Conservation (phyloP, 2,113 vertebrate genomes). For the Macquaria australasica region DNA sequence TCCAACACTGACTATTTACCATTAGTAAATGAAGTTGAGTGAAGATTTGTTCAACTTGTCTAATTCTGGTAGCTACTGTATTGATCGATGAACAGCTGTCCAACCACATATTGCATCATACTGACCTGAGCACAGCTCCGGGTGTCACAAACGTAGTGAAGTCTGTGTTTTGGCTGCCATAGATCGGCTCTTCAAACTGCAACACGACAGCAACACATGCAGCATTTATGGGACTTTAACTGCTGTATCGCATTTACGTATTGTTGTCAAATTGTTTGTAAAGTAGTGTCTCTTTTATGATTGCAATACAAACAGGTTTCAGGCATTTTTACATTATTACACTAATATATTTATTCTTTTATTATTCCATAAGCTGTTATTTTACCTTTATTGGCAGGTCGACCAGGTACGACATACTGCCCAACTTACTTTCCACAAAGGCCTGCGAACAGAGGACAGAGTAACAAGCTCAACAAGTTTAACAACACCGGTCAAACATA, state of each 20-base stretch:
- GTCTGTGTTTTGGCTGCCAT: constrained; percentile 82
- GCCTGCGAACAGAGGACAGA: constrained; percentile 52
- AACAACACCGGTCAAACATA: background rate
- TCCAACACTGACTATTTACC: too few species aligned
- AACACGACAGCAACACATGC: background rate
- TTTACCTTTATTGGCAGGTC: constrained; percentile 82
- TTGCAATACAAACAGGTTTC: background rate
- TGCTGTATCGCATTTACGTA: background rate
- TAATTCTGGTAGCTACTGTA: background rate
- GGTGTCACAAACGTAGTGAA: constrained; percentile 87
- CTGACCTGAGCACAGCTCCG: constrained; percentile 86
- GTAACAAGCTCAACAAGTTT: background rate
- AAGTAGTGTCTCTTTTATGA: background rate
- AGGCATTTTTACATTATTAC: background rate
- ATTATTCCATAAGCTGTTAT: background rate
- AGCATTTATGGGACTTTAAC: too few species aligned
- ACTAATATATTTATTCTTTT: background rate
- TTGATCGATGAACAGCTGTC: background rate
- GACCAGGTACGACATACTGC: constrained; percentile 76
- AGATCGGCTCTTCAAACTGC: constrained; percentile 86
- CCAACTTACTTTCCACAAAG: constrained; percentile 80
- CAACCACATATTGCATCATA: background rate
- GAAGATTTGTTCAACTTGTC: background rate
- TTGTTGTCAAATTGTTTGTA: background rate
- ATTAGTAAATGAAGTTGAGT: too few species aligned